Conservation (phyloP, 2,797 vertebrate species). For the Vireo griseus region DNA sequence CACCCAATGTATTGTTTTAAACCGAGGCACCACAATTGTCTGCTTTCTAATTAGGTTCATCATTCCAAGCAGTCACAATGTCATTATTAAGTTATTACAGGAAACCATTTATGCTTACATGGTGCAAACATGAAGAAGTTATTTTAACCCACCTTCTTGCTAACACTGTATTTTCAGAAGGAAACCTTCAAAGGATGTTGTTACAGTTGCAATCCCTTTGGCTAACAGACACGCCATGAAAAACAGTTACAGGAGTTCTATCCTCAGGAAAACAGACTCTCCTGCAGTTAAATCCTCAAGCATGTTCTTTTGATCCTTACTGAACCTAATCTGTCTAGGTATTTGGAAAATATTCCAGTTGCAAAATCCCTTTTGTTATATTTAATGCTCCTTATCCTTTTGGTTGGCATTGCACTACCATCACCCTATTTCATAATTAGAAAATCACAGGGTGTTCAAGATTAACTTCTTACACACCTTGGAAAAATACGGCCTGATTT, state of each 20-base stretch:
- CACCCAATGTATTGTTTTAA: neutral
- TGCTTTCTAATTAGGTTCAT: neutral
- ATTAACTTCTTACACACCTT: neutral
- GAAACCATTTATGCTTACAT: neutral
- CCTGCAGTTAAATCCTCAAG: neutral
- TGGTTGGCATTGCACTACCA: neutral
- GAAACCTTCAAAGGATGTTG: neutral
- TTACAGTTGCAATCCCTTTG: neutral
- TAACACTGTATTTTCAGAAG: neutral
- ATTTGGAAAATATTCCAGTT: neutral
- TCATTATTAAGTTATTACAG: neutral
- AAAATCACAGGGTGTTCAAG: neutral
- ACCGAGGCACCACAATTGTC: neutral
- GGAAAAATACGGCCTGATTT: neutral
- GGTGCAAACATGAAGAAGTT: neutral
- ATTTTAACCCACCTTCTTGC: neutral
- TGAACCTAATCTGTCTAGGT: neutral
- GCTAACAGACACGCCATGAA: neutral
- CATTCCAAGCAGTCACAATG: neutral
- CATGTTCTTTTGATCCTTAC: neutral
- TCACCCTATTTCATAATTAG: neutral
- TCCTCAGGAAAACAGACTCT: neutral
- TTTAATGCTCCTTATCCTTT: neutral
- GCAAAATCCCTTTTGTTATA: neutral
- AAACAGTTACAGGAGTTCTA: neutral